A percentile compares a stretch with the other conserved stretches of the same genome.
Evolutionary conservation across 1,140 invertebrate species (phyloP).

Genomic region (Orchesella cincta): DNA sequence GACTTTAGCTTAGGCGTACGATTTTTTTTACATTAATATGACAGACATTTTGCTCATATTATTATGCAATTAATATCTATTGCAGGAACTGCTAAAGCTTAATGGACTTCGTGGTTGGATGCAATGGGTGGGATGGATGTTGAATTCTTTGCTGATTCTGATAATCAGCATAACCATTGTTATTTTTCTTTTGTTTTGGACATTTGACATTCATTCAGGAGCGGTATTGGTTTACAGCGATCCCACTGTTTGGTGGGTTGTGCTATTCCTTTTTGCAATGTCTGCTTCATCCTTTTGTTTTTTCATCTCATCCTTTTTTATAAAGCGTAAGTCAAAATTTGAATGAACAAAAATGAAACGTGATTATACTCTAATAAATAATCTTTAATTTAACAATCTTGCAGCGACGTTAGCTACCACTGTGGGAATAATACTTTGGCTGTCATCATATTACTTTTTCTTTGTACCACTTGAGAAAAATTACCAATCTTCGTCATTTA

Average conservation of each 20-base stretch:
- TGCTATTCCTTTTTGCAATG: slow-evolving; percentile 41
- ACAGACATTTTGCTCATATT: background rate
- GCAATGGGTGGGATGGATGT: slow-evolving; percentile 49
- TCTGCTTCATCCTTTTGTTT: slow-evolving; percentile 43
- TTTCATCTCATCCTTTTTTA: slow-evolving; percentile 49
- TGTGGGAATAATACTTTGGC: slow-evolving; percentile 46
- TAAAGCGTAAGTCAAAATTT: slow-evolving; percentile 42
- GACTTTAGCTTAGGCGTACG: background rate
- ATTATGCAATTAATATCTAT: background rate
- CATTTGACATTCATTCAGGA: slow-evolving; percentile 39
- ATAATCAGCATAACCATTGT: slow-evolving; percentile 42
- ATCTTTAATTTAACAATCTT: slow-evolving; percentile 4
- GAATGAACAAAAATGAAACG: no score
- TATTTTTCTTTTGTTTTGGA: slow-evolving; percentile 39
- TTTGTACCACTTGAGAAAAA: slow-evolving; percentile 2
- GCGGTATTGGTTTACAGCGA: slow-evolving; percentile 34
- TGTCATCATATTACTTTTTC: slow-evolving; percentile 38
- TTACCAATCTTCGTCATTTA: slow-evolving; percentile 29
- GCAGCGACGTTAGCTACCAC: slow-evolving; percentile 46
- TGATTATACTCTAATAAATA: slow-evolving; percentile 42
- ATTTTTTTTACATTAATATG: slow-evolving; percentile 2
- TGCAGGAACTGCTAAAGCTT: slow-evolving; percentile 41
- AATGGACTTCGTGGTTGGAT: slow-evolving; percentile 42
- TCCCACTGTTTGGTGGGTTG: slow-evolving; percentile 46
- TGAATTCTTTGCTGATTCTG: slow-evolving; percentile 45